These are phyloP conservation scores for Pseudois nayaur DNA, from an alignment of 2,113 vertebrate species.

Conservation along the genomic window DNA sequence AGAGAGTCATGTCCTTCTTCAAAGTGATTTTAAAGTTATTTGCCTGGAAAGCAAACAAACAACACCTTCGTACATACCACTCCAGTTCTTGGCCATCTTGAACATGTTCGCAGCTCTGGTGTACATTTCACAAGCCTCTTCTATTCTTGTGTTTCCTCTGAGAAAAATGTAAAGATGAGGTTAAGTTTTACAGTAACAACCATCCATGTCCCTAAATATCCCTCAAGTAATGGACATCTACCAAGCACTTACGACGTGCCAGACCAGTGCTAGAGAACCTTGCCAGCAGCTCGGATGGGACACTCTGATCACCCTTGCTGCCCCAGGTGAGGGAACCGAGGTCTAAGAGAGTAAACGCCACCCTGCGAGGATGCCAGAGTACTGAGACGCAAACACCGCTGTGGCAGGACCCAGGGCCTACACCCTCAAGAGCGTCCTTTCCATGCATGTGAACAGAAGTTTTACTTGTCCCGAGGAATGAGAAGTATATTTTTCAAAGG, in stretches of 20 bases:
- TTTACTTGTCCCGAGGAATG: not conserved
- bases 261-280: not conserved
- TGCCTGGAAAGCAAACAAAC: slow-evolving; percentile 22
- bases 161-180: slow-evolving; percentile 25
- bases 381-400: not conserved
- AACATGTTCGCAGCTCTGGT: slow-evolving; percentile 99
- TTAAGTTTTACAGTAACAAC: slow-evolving; percentile 11
- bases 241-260: not conserved
- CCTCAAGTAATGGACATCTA: not conserved
- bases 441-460: not conserved
- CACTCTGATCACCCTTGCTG: not conserved
- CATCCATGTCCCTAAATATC: not conserved
- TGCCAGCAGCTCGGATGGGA: not conserved
- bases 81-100: slow-evolving; percentile 99
- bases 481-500: not conserved
- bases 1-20: not conserved
- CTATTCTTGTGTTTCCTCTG: slow-evolving; percentile 94
- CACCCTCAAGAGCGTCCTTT: not conserved
- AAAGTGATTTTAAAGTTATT: slow-evolving; percentile 1
- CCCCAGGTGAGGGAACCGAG: not conserved
- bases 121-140: slow-evolving; percentile 99
- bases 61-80: slow-evolving; percentile 82
- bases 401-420: not conserved
- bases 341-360: not conserved
- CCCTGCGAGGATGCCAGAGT: not conserved